Conservation (phyloP, 2,797 vertebrate species). For the Phylloscopus collybita region DNA sequence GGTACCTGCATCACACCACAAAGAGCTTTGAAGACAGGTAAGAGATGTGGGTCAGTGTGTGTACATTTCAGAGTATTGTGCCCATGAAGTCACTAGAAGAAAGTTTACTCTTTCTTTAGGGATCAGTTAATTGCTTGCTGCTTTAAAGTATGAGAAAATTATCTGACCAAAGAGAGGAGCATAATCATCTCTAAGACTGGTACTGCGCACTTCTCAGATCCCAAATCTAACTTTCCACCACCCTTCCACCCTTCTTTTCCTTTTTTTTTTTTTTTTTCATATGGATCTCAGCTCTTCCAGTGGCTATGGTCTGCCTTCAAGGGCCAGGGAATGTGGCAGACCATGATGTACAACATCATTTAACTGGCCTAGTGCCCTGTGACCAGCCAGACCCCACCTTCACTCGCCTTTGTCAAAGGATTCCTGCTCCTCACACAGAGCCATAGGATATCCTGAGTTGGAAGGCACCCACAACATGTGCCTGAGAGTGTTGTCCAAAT, state of each 20-base stretch:
- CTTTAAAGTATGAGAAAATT: not conserved
- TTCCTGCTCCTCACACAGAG: not conserved
- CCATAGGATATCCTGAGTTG: not conserved
- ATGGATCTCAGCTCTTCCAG: not conserved
- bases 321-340: not conserved
- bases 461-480: not conserved
- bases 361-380: not conserved
- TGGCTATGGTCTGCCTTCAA: not conserved
- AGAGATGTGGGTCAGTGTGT: not conserved
- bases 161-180: not conserved
- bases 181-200: not conserved
- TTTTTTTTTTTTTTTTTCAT: not conserved
- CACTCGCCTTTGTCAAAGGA: not conserved
- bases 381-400: not conserved
- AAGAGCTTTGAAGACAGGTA: not conserved
- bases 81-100: not conserved
- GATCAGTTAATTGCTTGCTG: not conserved
- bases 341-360: not conserved
- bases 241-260: not conserved
- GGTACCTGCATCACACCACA: not conserved
- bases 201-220: not conserved
- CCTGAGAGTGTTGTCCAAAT: not conserved
- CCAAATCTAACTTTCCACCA: not conserved
- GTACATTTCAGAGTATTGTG: not conserved
- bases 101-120: not conserved